Base-by-base conservation (phyloP, 1,140 invertebrate species). In the Apis dorsata region DNA sequence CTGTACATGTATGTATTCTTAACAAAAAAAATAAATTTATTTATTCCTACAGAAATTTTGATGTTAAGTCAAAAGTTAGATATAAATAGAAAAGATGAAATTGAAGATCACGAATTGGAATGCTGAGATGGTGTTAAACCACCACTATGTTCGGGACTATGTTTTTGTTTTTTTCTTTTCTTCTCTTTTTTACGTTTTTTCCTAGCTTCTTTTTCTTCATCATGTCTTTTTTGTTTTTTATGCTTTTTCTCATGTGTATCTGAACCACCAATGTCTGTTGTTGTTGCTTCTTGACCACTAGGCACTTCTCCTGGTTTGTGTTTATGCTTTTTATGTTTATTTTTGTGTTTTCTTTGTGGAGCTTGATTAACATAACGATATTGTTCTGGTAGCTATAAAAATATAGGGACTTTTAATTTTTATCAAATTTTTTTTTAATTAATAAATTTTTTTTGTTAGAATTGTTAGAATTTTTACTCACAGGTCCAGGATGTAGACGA, bases 171-270 rank as follows among this genome's bases (percentile, higher is more conserved):
- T 95, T 98, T 98, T 81, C 98, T 95, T 90, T 99, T 98, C 93
- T 99, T 98, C 90, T 99, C 98, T 94, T 99, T 99, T 95, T 99
- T 99, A 89, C 98, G 95, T 90, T 98, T 99, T 93, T 98, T 98
- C 57, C 98, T 95, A n/a, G 93, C 93, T 91, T 99, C 98, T 89
- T 99, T 98, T 87, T 99, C 98, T 81, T 99, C 98, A 88, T 99
- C 98, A 88, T 98, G 97, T 34, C 97, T 94, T 91, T 98, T 99
- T 90, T 98, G 97, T 91, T 99, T 99, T 94, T 99, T 99, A 92
- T 98, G 98, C 92, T 99, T 99, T 95, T 98, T 99, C 91, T 99
- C 98, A 90, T 98, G 97, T 53, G 97, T 97, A 91, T 98, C 97
- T 57, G 96, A 95, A 75, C 96, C 96, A 73, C 96, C 95, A 51